Base-by-base conservation (phyloP, 2,797 vertebrate genomes). In the Crotalus adamanteus region DNA sequence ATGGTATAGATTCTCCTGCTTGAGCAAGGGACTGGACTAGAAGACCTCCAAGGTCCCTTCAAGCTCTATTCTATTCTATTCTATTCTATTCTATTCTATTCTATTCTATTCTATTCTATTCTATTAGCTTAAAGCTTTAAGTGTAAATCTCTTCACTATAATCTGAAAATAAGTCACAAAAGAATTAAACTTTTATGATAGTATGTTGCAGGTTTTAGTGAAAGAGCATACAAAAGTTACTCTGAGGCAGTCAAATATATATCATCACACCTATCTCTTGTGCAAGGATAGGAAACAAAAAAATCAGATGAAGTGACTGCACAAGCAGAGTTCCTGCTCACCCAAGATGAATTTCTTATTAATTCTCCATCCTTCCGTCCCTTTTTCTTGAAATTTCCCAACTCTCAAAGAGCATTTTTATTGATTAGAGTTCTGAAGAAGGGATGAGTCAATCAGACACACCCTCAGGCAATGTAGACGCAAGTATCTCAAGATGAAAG, bases 41-140 rank as follows among this genome's bases (percentile, higher is more conserved):
- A 53, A 53, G 51, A 53, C 51, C 51, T 53, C 51, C 51, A 53
- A 53, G 51, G 51, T 53, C 51, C 51, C 51, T 53, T 53, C 51
- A 8, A 53, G 51, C 51, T 53, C 51, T 53, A 9, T 53, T 53
- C 51, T 53, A 2, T 11, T 53, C 51, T 53, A 2, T 53, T 53
- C 51, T 53, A 9, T 53, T 53, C 51, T 53, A 2, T 53, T 53
- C 51, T 53, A 1, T 53, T 53, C 51, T 53, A 7, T 53, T 53
- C 51, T 53, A 11, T 53, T 53, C 51, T 53, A 11, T 53, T 53
- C 51, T 53, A 2, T 53, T 53, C 51, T 53, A 2, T 53, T 53
- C 51, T 53, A 11, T 90, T 73, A 94, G 95, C 97, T 28, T 94
- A 9, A 83, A 28, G 37, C 3, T 83, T 83, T 83, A 47, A 4